phyloP scores from a whole-genome alignment of 2,888 invertebrate species.

The Drosophila cognata region DNA sequence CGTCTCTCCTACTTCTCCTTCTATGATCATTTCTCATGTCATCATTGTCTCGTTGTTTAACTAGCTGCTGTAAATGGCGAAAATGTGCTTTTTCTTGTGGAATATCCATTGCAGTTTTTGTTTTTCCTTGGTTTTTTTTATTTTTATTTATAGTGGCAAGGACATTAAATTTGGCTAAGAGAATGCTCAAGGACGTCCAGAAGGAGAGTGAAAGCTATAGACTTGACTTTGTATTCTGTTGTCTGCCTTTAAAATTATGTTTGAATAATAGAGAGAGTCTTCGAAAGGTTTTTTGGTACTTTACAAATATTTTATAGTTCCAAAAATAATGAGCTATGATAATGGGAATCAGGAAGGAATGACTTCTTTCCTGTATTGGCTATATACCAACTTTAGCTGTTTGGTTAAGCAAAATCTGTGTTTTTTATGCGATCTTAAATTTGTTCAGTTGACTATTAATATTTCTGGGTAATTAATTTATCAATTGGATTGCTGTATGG shows the following conservation, averaged over 20 bases:
- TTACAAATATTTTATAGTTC: background rate
- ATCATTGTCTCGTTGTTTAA: conserved; percentile 56
- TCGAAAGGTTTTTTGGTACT: background rate
- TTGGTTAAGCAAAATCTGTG: background rate
- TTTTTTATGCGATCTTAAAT: background rate
- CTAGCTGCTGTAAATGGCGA: conserved; percentile 42
- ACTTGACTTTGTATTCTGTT: background rate
- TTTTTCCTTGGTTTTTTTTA: background rate
- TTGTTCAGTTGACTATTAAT: background rate
- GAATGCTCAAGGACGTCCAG: conserved; percentile 14
- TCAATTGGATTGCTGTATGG: background rate
- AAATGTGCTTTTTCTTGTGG: conserved; percentile 20
- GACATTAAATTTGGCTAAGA: conserved; percentile 31
- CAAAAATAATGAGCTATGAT: no score
- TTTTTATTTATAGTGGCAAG: conserved; percentile 38
- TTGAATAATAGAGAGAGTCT: background rate
- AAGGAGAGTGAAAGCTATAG: background rate
- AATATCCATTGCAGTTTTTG: conserved; percentile 31
- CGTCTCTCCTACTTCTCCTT: background rate
- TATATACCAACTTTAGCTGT: conserved; percentile 8
- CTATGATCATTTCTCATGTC: conserved; percentile 29
- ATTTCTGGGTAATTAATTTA: background rate
- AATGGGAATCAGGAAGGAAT: background rate
- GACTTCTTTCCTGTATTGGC: no score
- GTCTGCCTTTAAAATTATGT: background rate